Evolutionary conservation across 2,888 invertebrate genomes (phyloP).

Genomic region (Drosophila emarginata): DNA sequence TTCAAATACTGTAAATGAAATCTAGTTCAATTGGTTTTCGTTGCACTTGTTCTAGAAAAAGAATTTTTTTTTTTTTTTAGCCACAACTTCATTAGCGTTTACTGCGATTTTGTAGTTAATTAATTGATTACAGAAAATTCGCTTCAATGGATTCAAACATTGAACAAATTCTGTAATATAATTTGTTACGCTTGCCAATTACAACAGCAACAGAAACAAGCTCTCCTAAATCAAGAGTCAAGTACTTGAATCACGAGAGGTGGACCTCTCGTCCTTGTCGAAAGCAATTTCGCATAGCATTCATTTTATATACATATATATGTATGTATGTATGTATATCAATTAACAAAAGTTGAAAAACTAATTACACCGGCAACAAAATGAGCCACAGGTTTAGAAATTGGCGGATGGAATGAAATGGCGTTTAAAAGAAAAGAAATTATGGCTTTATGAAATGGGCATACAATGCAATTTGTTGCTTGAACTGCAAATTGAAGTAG

Average conservation of each 20-base stretch:
- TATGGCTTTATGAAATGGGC: neutral
- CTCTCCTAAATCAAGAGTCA: slow-evolving; percentile 11
- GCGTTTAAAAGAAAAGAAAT: too few species aligned
- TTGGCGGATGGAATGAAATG: neutral
- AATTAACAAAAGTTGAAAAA: slow-evolving; percentile 58
- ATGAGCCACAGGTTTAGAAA: slow-evolving; percentile 40
- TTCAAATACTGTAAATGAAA: slow-evolving; percentile 9
- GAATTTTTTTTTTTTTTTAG: slow-evolving; percentile 21
- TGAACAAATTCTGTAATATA: slow-evolving; percentile 40
- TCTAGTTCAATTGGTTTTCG: slow-evolving; percentile 37
- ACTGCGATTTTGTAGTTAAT: slow-evolving; percentile 63
- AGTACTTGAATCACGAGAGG: slow-evolving; percentile 16
- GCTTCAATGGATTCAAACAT: slow-evolving; percentile 56
- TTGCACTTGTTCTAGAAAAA: slow-evolving; percentile 4
- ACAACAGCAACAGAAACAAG: slow-evolving; percentile 40
- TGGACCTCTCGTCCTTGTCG: too few species aligned
- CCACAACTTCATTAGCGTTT: slow-evolving; percentile 67
- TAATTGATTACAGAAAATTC: slow-evolving; percentile 68
- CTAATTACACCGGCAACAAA: slow-evolving; percentile 61
- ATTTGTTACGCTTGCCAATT: slow-evolving; percentile 68
- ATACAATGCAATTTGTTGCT: slow-evolving; percentile 13
- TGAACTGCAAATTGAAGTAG: too few species aligned
- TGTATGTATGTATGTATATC: slow-evolving; percentile 8
- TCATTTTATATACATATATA: slow-evolving; percentile 1
- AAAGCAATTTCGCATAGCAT: slow-evolving; percentile 27